Percentiles rank a stretch among this genome's conserved stretches.
Conservation (phyloP, 1,140 invertebrate genomes). For the Uloborus diversus region DNA sequence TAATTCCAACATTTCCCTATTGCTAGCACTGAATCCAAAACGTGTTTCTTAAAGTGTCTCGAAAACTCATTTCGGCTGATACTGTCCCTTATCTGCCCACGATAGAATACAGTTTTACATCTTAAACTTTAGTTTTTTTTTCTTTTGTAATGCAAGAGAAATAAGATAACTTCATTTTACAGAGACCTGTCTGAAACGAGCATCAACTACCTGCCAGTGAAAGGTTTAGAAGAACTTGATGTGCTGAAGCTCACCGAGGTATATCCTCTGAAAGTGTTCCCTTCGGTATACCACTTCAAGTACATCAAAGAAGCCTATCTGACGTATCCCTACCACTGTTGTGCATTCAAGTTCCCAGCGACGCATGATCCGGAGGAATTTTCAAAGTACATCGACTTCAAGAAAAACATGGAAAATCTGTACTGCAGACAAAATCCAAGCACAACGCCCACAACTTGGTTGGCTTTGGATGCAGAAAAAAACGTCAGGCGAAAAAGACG, state of each 20-base stretch:
- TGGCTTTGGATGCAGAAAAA: too few species aligned
- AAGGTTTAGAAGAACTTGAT: conserved; percentile 77
- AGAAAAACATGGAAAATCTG: conserved; percentile 41
- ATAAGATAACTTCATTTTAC: neutral
- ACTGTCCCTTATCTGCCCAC: too few species aligned
- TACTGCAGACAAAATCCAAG: conserved; percentile 42
- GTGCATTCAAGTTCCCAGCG: conserved; percentile 84
- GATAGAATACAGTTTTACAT: too few species aligned
- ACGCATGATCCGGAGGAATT: conserved; percentile 68
- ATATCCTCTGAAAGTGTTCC: conserved; percentile 80
- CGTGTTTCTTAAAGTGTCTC: too few species aligned
- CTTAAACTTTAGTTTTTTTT: neutral
- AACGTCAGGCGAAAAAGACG: neutral
- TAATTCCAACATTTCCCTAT: too few species aligned
- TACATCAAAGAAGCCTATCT: conserved; percentile 71
- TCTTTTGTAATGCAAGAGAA: neutral
- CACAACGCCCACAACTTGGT: conserved; percentile 13
- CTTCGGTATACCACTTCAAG: conserved; percentile 81
- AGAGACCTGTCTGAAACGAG: conserved; percentile 81
- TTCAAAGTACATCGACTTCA: conserved; percentile 37
- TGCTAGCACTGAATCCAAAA: too few species aligned
- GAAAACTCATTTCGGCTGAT: too few species aligned
- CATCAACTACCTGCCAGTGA: conserved; percentile 76
- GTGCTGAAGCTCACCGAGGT: conserved; percentile 77
- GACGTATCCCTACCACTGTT: conserved; percentile 90